phyloP scores from a whole-genome alignment of 2,797 vertebrate species.

The Silurus aristotelis region DNA sequence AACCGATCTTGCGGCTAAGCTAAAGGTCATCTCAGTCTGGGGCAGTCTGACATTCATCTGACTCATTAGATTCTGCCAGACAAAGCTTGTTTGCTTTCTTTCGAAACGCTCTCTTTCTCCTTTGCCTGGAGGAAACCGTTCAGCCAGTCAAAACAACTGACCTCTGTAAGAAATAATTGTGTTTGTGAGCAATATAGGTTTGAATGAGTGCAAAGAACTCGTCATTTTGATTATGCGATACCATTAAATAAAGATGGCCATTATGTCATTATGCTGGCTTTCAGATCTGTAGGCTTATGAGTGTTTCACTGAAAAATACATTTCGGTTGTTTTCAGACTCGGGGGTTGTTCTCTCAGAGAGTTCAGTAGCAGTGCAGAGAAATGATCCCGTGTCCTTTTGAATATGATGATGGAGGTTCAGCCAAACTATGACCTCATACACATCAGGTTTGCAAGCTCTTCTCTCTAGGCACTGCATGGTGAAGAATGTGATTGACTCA shows the following conservation, averaged over 20 bases:
- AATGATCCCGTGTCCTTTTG: not conserved
- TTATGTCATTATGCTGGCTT: not conserved
- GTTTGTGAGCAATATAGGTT: not conserved
- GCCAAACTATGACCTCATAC: not conserved
- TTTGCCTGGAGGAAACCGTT: constrained; percentile 11
- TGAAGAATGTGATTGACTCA: not conserved
- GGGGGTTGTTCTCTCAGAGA: not conserved
- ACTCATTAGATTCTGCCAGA: constrained; percentile 40
- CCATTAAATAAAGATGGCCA: constrained; percentile 20
- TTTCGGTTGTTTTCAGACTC: not conserved
- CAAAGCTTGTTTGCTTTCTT: constrained; percentile 28
- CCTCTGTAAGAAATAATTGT: constrained; percentile 13
- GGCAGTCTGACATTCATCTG: constrained; percentile 39
- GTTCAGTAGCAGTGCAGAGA: not conserved
- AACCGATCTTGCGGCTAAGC: constrained; percentile 27
- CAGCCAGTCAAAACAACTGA: not conserved
- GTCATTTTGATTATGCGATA: constrained; percentile 1
- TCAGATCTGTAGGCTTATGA: not conserved
- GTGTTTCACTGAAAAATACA: constrained; percentile 7
- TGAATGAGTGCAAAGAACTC: not conserved
- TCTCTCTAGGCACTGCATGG: not conserved
- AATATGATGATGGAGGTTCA: not conserved
- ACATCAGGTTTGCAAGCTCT: too few species aligned
- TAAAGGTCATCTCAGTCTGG: constrained; percentile 48
- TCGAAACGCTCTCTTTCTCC: constrained; percentile 12